Base-by-base conservation (phyloP, 2,113 vertebrate genomes). In the Cephalophus harveyi region DNA sequence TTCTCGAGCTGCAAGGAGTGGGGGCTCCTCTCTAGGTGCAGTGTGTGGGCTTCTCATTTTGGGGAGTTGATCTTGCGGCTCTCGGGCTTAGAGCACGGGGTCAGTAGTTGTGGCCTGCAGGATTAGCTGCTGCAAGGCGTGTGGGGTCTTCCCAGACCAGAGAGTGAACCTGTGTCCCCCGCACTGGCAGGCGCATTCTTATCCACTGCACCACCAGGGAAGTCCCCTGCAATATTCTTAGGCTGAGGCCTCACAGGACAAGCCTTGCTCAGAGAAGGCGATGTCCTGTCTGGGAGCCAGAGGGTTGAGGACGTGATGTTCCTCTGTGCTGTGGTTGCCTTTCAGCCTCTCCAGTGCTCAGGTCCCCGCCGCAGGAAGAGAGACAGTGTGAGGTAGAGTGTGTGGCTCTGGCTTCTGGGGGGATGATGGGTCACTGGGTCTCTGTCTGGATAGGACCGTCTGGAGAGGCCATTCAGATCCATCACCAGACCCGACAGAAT, bases 401-500 rank as follows among this genome's bases (percentile, higher is more conserved):
- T 25, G 67, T 36, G 59, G 64, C n/a, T 40, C 30, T 57, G 55
- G 86, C 93, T 87, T 6, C 67, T 14, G 40, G 95, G 90, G n/a
- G 93, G 78, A 30, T 33, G 89, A 59, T 92, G 88, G 43, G 50
- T 97, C 91, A 91, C 0, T 82, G 94, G 84, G 83, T 94, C 62
- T 98, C 67, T 98, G 67, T 91, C 96, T 92, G 87, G 89, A 33
- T 92, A 99, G 99, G 99, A 97, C 99, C 99, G 0, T 99, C 99
- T 2, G 99, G 99, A 95, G 99, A 99, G 98, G 99, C 99, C 4
- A 99, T 99, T 97, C 99, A 99, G 99, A 99, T 99, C 98, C 99
- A 99, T 81, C 99, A 99, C 93, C 99, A 99, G 97, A 99, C 99
- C 12, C 99, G 99, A 1, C 99, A 99, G 98, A 99, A 99, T 40